Percentiles rank a stretch among this genome's conserved stretches.
These are phyloP conservation scores for Zaprionus tsacasi DNA, from an alignment of 1,140 invertebrate species.

Conservation along the genomic window DNA sequence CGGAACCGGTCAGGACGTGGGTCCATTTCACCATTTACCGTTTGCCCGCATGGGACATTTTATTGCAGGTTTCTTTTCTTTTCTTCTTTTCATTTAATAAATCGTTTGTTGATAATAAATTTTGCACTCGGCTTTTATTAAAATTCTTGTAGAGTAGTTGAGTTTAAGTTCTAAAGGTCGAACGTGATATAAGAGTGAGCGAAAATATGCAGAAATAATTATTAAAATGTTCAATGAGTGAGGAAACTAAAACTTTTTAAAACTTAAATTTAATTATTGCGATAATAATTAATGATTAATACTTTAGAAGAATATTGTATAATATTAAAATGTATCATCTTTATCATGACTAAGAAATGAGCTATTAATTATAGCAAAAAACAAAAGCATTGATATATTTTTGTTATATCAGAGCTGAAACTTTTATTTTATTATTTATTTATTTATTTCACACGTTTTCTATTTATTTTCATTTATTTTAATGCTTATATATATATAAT, in stretches of 20 bases:
- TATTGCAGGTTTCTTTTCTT: constrained; percentile 62
- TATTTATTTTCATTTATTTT: background rate
- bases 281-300: too few species aligned
- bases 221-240: background rate
- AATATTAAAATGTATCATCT: too few species aligned
- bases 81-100: constrained; percentile 63
- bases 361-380: too few species aligned
- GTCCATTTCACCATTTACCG: constrained; percentile 36
- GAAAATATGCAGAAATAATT: background rate
- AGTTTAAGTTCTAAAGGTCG: background rate
- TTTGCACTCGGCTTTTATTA: constrained; percentile 63
- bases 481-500: background rate
- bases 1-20: constrained; percentile 30
- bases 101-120: constrained; percentile 77
- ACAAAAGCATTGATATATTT: too few species aligned
- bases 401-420: too few species aligned
- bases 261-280: too few species aligned
- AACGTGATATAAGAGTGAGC: background rate
- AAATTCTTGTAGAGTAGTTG: constrained; percentile 40
- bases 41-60: constrained; percentile 49
- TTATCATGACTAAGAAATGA: too few species aligned
- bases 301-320: too few species aligned
- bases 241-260: too few species aligned
- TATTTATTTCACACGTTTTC: background rate
- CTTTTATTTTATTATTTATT: too few species aligned